A percentile compares a stretch with the other conserved stretches of the same genome.
phyloP scores from a whole-genome alignment of 1,140 invertebrate genomes.

The Drosophila ambigua region DNA sequence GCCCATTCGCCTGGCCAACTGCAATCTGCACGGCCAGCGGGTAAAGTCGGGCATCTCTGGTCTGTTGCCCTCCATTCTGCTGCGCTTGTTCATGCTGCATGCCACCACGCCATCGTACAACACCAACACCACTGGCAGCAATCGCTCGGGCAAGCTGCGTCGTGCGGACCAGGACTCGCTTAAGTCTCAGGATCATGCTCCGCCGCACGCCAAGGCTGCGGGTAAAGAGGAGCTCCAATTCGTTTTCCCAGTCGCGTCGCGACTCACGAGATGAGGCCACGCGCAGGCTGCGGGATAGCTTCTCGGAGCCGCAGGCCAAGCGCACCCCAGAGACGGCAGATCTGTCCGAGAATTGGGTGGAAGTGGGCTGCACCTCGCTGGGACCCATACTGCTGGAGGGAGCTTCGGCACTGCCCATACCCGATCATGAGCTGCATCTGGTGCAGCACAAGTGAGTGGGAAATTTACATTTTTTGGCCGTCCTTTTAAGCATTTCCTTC shows the following conservation, averaged over 20 bases:
- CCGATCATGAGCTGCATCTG: slow-evolving; percentile 89
- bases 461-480: neutral
- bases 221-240: slow-evolving; percentile 79
- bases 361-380: slow-evolving; percentile 94
- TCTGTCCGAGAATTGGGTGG: slow-evolving; percentile 92
- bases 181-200: slow-evolving; percentile 67
- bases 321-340: slow-evolving; percentile 62
- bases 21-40: slow-evolving; percentile 96
- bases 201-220: slow-evolving; percentile 26
- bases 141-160: slow-evolving; percentile 74
- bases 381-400: slow-evolving; percentile 96
- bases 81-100: slow-evolving; percentile 89
- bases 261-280: slow-evolving; percentile 74
- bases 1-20: slow-evolving; percentile 94
- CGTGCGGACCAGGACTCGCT: slow-evolving; percentile 75
- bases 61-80: slow-evolving; percentile 90
- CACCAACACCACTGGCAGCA: slow-evolving; percentile 86
- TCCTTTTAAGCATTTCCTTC: neutral
- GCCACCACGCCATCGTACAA: slow-evolving; percentile 83
- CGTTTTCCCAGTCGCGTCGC: slow-evolving; percentile 67
- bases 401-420: slow-evolving; percentile 91
- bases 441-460: slow-evolving; percentile 89
- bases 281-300: slow-evolving; percentile 70
- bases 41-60: slow-evolving; percentile 95
- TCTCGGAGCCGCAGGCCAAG: slow-evolving; percentile 64